Percentiles rank a stretch among this genome's conserved stretches.
phyloP scores from a whole-genome alignment of 2,888 invertebrate species.

The Crematogaster levior region DNA sequence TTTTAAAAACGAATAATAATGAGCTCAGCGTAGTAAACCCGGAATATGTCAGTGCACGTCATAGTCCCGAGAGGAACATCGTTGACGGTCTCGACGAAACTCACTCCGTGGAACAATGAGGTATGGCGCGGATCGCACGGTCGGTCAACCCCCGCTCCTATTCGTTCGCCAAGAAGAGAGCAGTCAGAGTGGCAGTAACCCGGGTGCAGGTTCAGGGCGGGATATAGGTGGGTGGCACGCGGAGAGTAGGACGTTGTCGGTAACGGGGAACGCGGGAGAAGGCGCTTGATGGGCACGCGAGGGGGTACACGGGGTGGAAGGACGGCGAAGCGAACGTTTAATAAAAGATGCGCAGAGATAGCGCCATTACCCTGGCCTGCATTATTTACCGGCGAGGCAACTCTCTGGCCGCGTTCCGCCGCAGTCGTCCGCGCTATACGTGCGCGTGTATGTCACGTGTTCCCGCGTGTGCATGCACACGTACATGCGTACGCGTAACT shows the following conservation, averaged over 20 bases:
- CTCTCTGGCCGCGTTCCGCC: conserved; percentile 83
- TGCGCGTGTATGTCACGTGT: conserved; percentile 21
- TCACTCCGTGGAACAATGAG: conserved; percentile 48
- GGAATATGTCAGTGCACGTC: background rate
- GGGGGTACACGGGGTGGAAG: conserved; percentile 65
- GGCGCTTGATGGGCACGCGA: conserved; percentile 58
- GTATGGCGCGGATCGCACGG: conserved; percentile 50
- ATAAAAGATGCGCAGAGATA: conserved; percentile 86
- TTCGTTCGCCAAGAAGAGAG: conserved; percentile 74
- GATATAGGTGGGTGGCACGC: conserved; percentile 62
- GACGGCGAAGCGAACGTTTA: conserved; percentile 84
- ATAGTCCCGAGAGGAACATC: background rate
- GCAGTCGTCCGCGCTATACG: conserved; percentile 81
- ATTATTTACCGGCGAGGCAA: conserved; percentile 85
- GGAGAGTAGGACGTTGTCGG: conserved; percentile 50
- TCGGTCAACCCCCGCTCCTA: conserved; percentile 50
- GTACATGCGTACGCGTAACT: background rate
- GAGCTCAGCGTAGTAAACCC: background rate
- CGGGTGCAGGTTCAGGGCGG: conserved; percentile 51
- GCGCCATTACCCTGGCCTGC: conserved; percentile 85
- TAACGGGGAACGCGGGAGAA: conserved; percentile 40
- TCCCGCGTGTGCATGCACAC: background rate
- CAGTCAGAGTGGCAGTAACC: conserved; percentile 73
- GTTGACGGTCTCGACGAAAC: background rate
- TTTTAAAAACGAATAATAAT: background rate